Evolutionary conservation across 2,113 vertebrate genomes (phyloP).

Genomic region (Podilymbus podiceps): DNA sequence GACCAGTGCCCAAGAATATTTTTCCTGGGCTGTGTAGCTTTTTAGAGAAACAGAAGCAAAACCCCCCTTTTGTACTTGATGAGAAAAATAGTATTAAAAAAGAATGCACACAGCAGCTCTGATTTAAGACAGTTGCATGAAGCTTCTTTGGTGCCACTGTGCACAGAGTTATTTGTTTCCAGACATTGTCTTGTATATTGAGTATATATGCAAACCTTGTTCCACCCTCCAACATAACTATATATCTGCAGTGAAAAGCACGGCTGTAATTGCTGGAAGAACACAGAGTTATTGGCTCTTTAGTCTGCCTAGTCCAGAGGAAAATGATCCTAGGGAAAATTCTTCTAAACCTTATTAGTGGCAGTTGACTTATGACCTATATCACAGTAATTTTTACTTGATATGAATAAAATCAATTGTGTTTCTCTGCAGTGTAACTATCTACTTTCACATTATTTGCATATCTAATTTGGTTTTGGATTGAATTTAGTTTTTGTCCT

Average conservation of each 20-base stretch:
- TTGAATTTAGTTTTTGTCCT: conserved; percentile 20
- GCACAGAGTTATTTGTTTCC: conserved; percentile 1
- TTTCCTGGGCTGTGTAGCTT: neutral
- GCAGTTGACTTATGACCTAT: conserved; percentile 42
- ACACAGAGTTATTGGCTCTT: conserved; percentile 48
- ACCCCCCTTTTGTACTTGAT: neutral
- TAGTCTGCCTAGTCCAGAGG: conserved; percentile 23
- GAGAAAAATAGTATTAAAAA: neutral
- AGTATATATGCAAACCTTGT: conserved; percentile 40
- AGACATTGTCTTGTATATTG: conserved; percentile 4
- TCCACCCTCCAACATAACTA: neutral
- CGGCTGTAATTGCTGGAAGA: conserved; percentile 38
- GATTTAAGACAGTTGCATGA: neutral
- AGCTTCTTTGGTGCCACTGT: neutral
- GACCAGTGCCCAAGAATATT: neutral
- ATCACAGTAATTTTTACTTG: conserved; percentile 50
- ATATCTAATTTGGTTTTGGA: conserved; percentile 48
- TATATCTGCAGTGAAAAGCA: conserved; percentile 41
- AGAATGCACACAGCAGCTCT: neutral
- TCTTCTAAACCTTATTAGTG: conserved; percentile 47
- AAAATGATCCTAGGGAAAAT: conserved; percentile 43
- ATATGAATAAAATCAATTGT: conserved; percentile 55
- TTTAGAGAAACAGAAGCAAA: neutral
- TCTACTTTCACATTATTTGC: conserved; percentile 24
- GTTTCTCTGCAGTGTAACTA: conserved; percentile 22